These are phyloP conservation scores for Acanthurus leucopareius DNA, from an alignment of 2,797 vertebrate species.

Conservation along the genomic window DNA sequence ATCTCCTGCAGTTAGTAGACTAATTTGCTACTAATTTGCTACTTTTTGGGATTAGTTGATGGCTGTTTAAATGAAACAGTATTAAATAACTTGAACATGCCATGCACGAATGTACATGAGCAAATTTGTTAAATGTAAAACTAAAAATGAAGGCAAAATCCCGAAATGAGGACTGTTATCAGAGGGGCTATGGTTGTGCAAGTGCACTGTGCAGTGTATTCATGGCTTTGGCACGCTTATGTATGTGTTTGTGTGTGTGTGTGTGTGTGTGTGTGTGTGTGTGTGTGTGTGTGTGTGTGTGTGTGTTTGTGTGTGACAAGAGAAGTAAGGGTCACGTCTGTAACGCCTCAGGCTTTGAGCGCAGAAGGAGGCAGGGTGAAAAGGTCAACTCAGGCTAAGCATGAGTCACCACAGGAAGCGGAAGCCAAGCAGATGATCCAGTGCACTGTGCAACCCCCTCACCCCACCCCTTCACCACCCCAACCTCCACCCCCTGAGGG, in stretches of 20 bases:
- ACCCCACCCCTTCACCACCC: slow-evolving; percentile 11
- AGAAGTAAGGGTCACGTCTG: slow-evolving; percentile 43
- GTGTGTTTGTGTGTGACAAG: not conserved
- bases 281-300: slow-evolving; percentile 23
- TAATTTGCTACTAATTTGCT: no score
- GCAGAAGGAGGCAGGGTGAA: slow-evolving; percentile 34
- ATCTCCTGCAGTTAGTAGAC: no score
- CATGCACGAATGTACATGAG: not conserved
- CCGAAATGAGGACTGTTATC: not conserved
- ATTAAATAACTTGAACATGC: not conserved
- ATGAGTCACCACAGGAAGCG: slow-evolving; percentile 58
- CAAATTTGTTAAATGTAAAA: slow-evolving; percentile 42
- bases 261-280: not conserved
- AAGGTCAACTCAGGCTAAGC: slow-evolving; percentile 55
- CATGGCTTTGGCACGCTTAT: not conserved
- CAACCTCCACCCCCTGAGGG: slow-evolving; percentile 9
- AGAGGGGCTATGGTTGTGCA: not conserved
- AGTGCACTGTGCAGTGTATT: not conserved
- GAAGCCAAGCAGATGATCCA: slow-evolving; percentile 25
- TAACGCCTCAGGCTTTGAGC: slow-evolving; percentile 50
- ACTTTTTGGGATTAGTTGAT: no score
- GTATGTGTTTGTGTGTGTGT: slow-evolving; percentile 23
- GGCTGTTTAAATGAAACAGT: not conserved
- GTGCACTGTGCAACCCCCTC: slow-evolving; percentile 8
- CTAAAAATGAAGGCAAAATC: slow-evolving; percentile 18